phyloP scores from a whole-genome alignment of 64 coral and sea anemone genomes.

The Stichodactyla helianthus region DNA sequence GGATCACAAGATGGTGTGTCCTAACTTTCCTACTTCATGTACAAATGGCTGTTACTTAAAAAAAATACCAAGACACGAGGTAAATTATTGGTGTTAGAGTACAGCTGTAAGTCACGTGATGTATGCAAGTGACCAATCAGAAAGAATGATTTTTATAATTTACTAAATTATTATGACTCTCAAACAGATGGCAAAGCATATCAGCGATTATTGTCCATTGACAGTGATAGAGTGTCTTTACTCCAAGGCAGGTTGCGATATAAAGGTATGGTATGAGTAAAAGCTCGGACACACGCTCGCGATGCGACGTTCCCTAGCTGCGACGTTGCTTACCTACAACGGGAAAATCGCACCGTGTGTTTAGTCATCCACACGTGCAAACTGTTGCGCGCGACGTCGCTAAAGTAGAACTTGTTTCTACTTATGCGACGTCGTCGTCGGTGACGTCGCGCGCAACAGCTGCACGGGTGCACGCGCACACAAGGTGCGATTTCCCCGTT shows the following conservation, averaged over 20 bases:
- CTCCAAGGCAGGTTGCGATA: conserved; percentile 4
- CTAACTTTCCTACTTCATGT: background rate
- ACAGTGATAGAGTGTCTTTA: background rate
- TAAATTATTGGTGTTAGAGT: background rate
- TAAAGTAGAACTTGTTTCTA: too few species aligned
- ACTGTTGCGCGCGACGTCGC: too few species aligned
- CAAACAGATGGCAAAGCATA: conserved; percentile 17
- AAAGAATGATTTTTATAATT: background rate
- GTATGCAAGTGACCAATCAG: too few species aligned
- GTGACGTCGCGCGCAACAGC: too few species aligned
- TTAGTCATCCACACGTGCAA: too few species aligned
- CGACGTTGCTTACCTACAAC: too few species aligned
- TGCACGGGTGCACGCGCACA: too few species aligned
- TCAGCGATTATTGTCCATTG: conserved; percentile 5
- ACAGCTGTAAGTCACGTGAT: background rate
- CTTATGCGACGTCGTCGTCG: too few species aligned
- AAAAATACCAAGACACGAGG: conserved; percentile 22
- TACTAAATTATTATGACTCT: background rate
- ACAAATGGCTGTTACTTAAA: background rate
- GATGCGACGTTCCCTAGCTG: too few species aligned
- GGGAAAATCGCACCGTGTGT: too few species aligned
- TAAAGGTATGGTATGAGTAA: background rate
- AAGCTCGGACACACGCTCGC: too few species aligned
- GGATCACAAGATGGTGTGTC: background rate
- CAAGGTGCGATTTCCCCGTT: too few species aligned